Evolutionary conservation across 2,113 vertebrate species (phyloP).

Genomic region (Mus musculus): DNA sequence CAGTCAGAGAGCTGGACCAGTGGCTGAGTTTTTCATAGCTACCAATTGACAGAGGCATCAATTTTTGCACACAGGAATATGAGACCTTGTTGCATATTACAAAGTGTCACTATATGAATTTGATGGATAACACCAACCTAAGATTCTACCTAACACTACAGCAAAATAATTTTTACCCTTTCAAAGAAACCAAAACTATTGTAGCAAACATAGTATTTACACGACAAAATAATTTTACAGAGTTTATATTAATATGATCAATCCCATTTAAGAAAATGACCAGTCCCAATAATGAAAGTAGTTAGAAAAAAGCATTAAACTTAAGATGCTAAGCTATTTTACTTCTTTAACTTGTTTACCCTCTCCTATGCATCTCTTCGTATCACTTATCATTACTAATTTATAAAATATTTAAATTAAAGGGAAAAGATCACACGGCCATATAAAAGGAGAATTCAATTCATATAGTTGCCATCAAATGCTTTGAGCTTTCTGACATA

Average conservation of each 20-base stretch:
- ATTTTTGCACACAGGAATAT: conserved; percentile 56
- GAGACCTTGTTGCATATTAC: neutral
- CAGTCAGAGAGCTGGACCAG: neutral
- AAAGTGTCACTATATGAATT: conserved; percentile 25
- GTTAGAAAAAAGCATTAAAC: neutral
- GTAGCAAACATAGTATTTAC: neutral
- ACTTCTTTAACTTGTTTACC: neutral
- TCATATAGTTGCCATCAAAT: neutral
- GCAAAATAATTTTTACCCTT: neutral
- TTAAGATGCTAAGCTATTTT: neutral
- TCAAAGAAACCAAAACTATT: neutral
- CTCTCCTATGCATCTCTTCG: neutral
- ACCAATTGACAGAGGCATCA: conserved; percentile 7
- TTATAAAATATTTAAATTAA: neutral
- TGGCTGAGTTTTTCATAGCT: conserved; percentile 32
- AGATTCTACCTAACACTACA: neutral
- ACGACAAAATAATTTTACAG: neutral
- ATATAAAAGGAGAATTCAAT: neutral
- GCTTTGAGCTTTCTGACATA: neutral
- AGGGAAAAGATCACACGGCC: fast-evolving
- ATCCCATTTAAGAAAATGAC: too few species aligned
- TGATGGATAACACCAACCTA: conserved; percentile 12
- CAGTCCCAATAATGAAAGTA: neutral
- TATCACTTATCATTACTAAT: neutral
- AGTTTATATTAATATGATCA: neutral